Evolutionary conservation across 2,888 invertebrate genomes (phyloP), one percentile per base, ranked within the genome.

Genomic region (Pantelozetes paolii): DNA sequence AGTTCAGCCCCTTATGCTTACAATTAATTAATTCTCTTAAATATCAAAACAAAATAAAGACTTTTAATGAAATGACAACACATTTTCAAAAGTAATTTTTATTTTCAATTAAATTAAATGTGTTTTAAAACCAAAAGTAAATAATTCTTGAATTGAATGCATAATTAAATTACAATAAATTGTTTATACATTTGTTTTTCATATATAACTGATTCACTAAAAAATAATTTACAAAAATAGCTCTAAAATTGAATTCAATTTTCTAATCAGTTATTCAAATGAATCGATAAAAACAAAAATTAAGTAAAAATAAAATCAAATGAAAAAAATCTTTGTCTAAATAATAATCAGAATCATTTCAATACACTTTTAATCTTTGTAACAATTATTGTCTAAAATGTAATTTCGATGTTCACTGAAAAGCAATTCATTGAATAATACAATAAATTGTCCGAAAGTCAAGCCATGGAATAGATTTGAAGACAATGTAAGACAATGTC

Each of bases 221-320:
- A 64, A 64, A 64, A 64, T 64, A 64, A 64, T 36, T 64, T 64
- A 64, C 64, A 64, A 64, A 64, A 64, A 64, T 64, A 64, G 36
- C 57, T 57, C 57, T 57, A 57, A 57, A 57, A 57, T 57, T 57
- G 57, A 57, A 57, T 18, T 28, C 28, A 57, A 57, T 18, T 28
- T 20, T 32, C n/a, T 28, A 64, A 40, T 36, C 57, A 30, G 8
- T n/a, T 57, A 30, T 28, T 28, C 57, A 57, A 18, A 45, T 18
- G 45, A 45, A 2, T 13, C 36, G 36, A 36, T 36, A 13, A 45
- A 15, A 45, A 45, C 18, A 15, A 45, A 15, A 45, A 54, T 54
- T 54, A 57, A 57, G 15, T 30, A 28, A 57, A 54, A 13, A 54
- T 54, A 26, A 54, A 57, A 15, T 57, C 15, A 57, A 57, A 57